Percentiles rank a stretch among this genome's conserved stretches.
Conservation (phyloP, 1,140 invertebrate species). For the Colletes gigas region DNA sequence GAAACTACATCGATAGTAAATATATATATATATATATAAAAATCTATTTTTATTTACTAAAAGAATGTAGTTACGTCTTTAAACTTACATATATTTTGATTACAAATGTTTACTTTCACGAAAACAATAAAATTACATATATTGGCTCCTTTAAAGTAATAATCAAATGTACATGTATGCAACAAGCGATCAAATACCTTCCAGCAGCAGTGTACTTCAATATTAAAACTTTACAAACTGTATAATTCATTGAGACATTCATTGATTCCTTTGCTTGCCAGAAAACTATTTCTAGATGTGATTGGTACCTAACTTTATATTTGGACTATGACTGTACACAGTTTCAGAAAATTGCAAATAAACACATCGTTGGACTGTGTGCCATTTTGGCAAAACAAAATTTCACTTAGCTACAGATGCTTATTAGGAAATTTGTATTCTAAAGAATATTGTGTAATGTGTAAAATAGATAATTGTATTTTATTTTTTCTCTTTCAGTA, state of each 20-base stretch:
- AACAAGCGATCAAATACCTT: too few relatives aligned
- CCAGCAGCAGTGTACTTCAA: not conserved
- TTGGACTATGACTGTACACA: constrained; percentile 37
- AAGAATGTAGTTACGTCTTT: too few relatives aligned
- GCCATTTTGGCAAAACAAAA: constrained; percentile 5
- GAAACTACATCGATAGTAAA: constrained; percentile 14
- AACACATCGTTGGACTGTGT: not conserved
- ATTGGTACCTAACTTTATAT: constrained; percentile 70
- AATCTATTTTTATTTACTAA: too few relatives aligned
- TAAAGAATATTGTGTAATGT: not conserved
- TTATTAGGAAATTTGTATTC: constrained; percentile 1
- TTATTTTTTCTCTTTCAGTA: not conserved
- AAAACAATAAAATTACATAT: too few relatives aligned
- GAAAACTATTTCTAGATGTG: constrained; percentile 72
- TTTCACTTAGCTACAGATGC: not conserved
- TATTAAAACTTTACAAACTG: constrained; percentile 33
- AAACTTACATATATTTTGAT: too few relatives aligned
- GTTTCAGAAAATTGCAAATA: constrained; percentile 36
- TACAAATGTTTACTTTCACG: too few relatives aligned
- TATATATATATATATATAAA: constrained; percentile 2
- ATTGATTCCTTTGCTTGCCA: constrained; percentile 55
- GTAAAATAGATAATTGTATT: not conserved
- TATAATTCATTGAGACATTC: constrained; percentile 18
- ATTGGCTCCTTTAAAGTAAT: too few relatives aligned
- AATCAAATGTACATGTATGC: too few relatives aligned